Base-by-base conservation (phyloP, 2,888 invertebrate species). In the Falcaria lacertinaria region DNA sequence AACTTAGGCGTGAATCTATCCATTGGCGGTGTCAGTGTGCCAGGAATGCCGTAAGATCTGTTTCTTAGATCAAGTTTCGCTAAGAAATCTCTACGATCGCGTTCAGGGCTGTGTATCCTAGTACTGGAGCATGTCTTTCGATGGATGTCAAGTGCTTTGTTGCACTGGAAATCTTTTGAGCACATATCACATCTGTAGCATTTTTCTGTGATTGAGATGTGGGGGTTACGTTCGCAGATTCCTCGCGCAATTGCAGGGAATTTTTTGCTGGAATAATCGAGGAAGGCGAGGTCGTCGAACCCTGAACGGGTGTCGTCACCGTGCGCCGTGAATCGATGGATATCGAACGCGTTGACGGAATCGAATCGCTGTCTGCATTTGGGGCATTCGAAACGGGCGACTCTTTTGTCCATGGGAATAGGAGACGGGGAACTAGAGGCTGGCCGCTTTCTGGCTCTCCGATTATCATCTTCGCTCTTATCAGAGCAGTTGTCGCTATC, bases 191-290 rank as follows among this genome's bases (percentile, higher is more conserved):
- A 95, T 66, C 93, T 92, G 61, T 92, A 94, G 46, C 91, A 91
- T 39, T 93, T 89, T 32, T 90, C 91, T 0, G 89, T 87, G 47
- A 91, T 75, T 0, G 92, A 90, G 41, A 92, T 89, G 55, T 93
- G 93, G 8, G 93, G 62, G 40, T 69, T 78, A 45, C 92, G 90
- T 64, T 96, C 95, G 73, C 94, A 94, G 49, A 93, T 90, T 15
- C 92, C 91, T 51, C 94, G 91, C 0, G 95, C 94, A 52, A 96
- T 94, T 42, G 94, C 91, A 0, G 96, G 92, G 67, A 95, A 96
- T 70, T 96, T 96, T 56, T 92, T 92, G 46, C 92, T 92, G 0
- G 95, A 93, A 69, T 95, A 96, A 67, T 96, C 95, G n/a, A 94
- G 91, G 69, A 94, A 94, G 1, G 93, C 92, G 42, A 94, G 81